These are phyloP conservation scores for Eupeodes latifasciatus DNA, from an alignment of 2,888 invertebrate species.

Conservation along the genomic window DNA sequence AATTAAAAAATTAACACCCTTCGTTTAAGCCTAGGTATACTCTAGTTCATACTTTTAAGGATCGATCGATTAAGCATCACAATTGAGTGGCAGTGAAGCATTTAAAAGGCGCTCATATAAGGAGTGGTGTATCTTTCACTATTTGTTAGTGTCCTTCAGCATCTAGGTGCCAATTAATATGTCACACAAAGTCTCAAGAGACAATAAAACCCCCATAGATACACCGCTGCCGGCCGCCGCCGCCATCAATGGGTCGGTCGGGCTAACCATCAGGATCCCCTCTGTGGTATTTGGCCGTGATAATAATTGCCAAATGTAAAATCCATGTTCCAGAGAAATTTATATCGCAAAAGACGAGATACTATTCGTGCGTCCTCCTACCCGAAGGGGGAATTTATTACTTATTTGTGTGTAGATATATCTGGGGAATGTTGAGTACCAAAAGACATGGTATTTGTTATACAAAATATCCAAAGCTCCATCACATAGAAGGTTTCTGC, in stretches of 20 bases:
- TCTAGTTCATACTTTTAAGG: not conserved
- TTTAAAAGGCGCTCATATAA: slow-evolving; percentile 22
- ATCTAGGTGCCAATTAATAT: slow-evolving; percentile 59
- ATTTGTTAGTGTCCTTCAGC: slow-evolving; percentile 38
- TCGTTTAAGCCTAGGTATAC: not conserved
- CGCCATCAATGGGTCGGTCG: no score
- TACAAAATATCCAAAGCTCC: slow-evolving; percentile 68
- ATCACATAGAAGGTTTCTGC: not conserved
- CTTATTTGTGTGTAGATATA: slow-evolving; percentile 39
- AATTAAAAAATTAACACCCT: not conserved
- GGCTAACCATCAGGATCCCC: not conserved
- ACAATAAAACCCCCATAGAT: slow-evolving; percentile 64
- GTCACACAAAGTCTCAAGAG: slow-evolving; percentile 40
- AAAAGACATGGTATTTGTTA: slow-evolving; percentile 67
- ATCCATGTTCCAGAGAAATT: slow-evolving; percentile 72
- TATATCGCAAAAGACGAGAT: slow-evolving; percentile 67
- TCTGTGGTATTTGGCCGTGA: slow-evolving; percentile 6
- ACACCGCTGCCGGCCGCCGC: not conserved
- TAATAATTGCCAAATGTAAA: slow-evolving; percentile 75
- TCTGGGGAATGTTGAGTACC: slow-evolving; percentile 56
- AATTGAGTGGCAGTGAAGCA: slow-evolving; percentile 54
- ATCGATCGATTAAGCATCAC: slow-evolving; percentile 47
- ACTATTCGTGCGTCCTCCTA: slow-evolving; percentile 47
- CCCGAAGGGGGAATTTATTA: slow-evolving; percentile 61
- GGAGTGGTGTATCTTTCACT: slow-evolving; percentile 16